Conservation (phyloP, 2,888 invertebrate genomes). For the Aelia acuminata region DNA sequence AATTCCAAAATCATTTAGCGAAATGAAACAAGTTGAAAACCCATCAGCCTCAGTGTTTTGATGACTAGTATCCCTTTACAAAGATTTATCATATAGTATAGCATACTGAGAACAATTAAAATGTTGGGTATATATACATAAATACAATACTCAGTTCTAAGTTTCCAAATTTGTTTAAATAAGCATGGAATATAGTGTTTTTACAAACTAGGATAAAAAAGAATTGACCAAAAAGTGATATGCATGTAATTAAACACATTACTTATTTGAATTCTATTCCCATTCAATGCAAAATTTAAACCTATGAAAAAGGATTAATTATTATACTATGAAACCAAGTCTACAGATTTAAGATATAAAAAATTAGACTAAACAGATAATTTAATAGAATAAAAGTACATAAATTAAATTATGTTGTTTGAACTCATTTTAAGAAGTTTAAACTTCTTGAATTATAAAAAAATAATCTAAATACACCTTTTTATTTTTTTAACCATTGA, state of each 20-base stretch:
- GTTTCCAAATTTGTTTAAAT: constrained; percentile 39
- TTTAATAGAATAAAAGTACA: no score
- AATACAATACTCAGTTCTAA: not conserved
- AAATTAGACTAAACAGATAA: not conserved
- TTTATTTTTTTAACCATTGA: not conserved
- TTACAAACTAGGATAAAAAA: not conserved
- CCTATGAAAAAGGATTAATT: not conserved
- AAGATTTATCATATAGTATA: not conserved
- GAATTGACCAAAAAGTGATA: constrained; percentile 21
- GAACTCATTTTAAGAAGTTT: not conserved
- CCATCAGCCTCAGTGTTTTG: not conserved
- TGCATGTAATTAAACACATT: constrained; percentile 11
- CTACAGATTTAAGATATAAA: not conserved
- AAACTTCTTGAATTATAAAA: not conserved
- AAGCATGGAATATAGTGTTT: not conserved
- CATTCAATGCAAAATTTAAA: not conserved
- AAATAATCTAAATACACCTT: not conserved
- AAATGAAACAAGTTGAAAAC: not conserved
- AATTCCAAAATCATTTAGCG: constrained; percentile 4
- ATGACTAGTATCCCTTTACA: constrained; percentile 20
- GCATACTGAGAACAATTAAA: not conserved
- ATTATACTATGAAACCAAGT: no score
- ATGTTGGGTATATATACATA: constrained; percentile 30
- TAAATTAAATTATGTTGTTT: no score
- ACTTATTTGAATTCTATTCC: not conserved